Percentiles rank a stretch among this genome's conserved stretches.
Evolutionary conservation across 2,797 vertebrate species (phyloP).

Genomic region (Dicrostonyx torquatus): DNA sequence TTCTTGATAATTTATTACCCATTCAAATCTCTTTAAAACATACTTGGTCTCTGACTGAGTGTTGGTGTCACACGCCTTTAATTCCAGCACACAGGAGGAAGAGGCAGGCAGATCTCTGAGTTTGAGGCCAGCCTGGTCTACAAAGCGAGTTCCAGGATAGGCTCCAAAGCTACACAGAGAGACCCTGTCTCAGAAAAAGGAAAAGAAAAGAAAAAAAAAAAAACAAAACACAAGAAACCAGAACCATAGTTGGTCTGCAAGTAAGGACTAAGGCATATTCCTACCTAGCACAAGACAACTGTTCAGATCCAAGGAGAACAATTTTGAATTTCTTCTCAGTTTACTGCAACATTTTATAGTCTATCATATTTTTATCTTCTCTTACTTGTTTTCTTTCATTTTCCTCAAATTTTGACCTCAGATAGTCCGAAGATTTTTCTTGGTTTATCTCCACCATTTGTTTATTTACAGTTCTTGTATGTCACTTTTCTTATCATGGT

Average conservation of each 20-base stretch:
- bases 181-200: too few species aligned
- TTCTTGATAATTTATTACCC: background rate
- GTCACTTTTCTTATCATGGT: background rate
- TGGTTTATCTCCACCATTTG: slow-evolving; percentile 18
- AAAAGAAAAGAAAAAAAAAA: too few species aligned
- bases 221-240: too few species aligned
- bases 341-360: background rate
- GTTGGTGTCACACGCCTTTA: too few species aligned
- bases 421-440: slow-evolving; percentile 1
- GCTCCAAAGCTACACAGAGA: too few species aligned
- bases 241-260: background rate
- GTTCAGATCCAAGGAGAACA: background rate
- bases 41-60: background rate
- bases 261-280: background rate
- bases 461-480: background rate
- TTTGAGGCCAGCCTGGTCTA: too few species aligned
- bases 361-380: background rate
- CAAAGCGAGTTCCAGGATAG: too few species aligned
- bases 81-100: too few species aligned
- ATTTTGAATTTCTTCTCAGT: background rate
- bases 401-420: background rate
- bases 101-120: too few species aligned
- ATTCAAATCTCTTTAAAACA: background rate
- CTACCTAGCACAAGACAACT: background rate
- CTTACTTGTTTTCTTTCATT: background rate